A percentile compares a stretch with the other conserved stretches of the same genome.
These are phyloP conservation scores for Hippocampus zosterae DNA, from an alignment of 2,113 vertebrate genomes.

Conservation along the genomic window DNA sequence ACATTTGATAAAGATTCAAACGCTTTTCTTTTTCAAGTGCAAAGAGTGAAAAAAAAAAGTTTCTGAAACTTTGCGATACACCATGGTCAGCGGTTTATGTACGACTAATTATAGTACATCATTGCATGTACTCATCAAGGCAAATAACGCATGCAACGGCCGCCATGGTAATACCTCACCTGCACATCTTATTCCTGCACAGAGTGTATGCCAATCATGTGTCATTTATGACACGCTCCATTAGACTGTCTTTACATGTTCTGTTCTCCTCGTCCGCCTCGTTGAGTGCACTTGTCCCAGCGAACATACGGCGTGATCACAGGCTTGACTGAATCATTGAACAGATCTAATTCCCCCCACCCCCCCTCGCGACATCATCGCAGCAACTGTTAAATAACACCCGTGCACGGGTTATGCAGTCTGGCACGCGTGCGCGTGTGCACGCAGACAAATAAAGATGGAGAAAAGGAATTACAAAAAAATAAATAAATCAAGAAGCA, in stretches of 20 bases:
- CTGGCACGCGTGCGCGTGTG: neutral
- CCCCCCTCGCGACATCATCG: no score
- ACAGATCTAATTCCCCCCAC: slow-evolving; percentile 4
- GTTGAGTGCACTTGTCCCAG: slow-evolving; percentile 14
- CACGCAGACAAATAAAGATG: neutral
- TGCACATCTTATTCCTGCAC: neutral
- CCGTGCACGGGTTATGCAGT: neutral
- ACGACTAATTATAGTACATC: neutral
- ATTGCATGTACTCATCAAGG: neutral
- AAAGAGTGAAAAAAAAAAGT: no score
- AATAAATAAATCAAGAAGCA: slow-evolving; percentile 5
- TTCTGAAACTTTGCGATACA: no score
- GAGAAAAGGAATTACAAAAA: no score
- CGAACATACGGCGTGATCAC: slow-evolving; percentile 34
- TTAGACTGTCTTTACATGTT: slow-evolving; percentile 17
- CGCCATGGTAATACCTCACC: neutral
- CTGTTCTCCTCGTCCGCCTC: neutral
- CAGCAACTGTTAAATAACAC: no score
- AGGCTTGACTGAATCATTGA: slow-evolving; percentile 37
- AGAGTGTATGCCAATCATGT: neutral
- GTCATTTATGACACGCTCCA: slow-evolving; percentile 1
- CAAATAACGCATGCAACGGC: no score
- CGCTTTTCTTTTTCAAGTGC: no score
- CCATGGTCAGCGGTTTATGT: no score
- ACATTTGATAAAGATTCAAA: no score